These are phyloP conservation scores for Nomada flava DNA, from an alignment of 2,888 invertebrate genomes.

Conservation along the genomic window DNA sequence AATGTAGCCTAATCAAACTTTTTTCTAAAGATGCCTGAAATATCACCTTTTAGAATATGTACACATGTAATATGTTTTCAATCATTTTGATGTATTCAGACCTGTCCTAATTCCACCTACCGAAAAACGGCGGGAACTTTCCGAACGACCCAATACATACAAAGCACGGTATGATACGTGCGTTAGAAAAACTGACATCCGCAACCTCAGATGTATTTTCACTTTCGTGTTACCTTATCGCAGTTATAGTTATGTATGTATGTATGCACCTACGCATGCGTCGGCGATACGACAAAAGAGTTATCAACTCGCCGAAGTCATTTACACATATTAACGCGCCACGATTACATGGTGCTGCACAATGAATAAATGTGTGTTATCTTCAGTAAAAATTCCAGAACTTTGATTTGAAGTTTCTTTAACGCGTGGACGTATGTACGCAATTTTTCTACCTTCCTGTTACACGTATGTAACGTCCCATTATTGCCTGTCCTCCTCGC, in stretches of 20 bases:
- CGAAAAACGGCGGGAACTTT: too few relatives aligned
- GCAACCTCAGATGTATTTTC: background rate
- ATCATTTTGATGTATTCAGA: too few relatives aligned
- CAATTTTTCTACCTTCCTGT: background rate
- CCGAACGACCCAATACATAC: too few relatives aligned
- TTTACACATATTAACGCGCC: slow-evolving; percentile 23
- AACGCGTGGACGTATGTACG: background rate
- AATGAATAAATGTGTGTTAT: background rate
- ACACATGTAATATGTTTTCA: too few relatives aligned
- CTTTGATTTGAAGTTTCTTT: background rate
- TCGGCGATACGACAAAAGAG: slow-evolving; percentile 12
- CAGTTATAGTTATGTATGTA: background rate
- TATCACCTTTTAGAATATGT: too few relatives aligned
- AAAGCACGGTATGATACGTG: too few relatives aligned
- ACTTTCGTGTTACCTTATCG: slow-evolving; percentile 10
- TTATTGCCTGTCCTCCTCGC: background rate
- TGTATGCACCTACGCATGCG: background rate
- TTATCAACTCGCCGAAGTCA: slow-evolving; percentile 15
- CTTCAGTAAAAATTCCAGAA: background rate
- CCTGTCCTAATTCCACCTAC: too few relatives aligned
- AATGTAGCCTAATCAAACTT: too few relatives aligned
- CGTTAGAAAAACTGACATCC: background rate
- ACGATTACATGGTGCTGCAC: background rate
- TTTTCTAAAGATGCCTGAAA: too few relatives aligned
- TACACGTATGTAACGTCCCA: background rate